phyloP scores from a whole-genome alignment of 2,113 vertebrate species.

The Bambusicola thoracicus region DNA sequence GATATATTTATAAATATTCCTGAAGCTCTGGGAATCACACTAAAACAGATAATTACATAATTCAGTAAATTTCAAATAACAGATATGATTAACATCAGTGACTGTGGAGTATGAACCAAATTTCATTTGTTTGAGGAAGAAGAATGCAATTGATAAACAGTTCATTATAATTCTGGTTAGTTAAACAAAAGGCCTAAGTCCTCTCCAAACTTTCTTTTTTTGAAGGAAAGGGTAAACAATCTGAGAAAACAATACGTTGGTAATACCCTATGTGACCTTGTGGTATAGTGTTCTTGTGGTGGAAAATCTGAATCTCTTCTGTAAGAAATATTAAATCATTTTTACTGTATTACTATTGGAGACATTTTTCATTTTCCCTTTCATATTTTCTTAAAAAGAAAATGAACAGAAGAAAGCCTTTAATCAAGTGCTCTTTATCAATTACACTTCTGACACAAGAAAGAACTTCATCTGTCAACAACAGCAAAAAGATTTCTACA shows the following conservation, averaged over 20 bases:
- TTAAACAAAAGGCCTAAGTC: background rate
- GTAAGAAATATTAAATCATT: background rate
- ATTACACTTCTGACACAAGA: conserved; percentile 35
- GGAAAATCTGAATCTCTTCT: background rate
- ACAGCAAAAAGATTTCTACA: conserved; percentile 25
- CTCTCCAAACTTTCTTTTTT: background rate
- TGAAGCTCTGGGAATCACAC: background rate
- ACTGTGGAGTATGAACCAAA: background rate
- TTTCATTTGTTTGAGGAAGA: background rate
- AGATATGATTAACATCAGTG: background rate
- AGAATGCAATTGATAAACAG: background rate
- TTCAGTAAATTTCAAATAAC: background rate
- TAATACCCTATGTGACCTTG: background rate
- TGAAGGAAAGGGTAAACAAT: background rate
- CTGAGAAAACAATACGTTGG: background rate
- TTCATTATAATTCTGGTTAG: background rate
- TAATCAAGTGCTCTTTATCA: conserved; percentile 54
- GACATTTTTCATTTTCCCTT: background rate
- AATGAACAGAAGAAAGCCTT: conserved; percentile 22
- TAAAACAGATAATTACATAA: background rate
- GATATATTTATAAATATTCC: background rate
- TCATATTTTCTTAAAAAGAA: conserved; percentile 27
- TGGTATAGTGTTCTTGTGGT: background rate
- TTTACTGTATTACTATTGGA: background rate
- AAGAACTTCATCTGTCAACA: conserved; percentile 50